Base-by-base conservation (phyloP, 2,113 vertebrate species). In the Melozone crissalis region DNA sequence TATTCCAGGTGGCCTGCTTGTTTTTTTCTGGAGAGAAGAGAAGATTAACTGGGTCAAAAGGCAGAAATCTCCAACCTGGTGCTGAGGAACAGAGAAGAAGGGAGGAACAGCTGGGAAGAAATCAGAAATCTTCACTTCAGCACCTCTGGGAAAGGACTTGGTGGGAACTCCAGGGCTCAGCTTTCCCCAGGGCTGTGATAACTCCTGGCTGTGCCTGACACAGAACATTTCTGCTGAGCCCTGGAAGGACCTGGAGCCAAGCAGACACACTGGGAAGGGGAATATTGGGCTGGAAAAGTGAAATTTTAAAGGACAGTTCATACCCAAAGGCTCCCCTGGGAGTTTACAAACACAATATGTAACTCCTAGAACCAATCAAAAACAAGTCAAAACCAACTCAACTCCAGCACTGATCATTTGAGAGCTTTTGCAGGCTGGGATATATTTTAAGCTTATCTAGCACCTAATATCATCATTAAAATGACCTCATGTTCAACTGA, bases 191-290 rank as follows among this genome's bases (percentile, higher is more conserved):
- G 96, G 94, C 51, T 47, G 55, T 19, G 87, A 49, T 95, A 93
- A 84, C 69, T 97, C 28, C 90, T 92, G 94, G 90, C 97, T 97
- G 94, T 75, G 54, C 74, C 88, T 93, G 96, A 93, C 93, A 90
- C 51, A 84, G 86, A 37, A 61, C 69, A 65, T 94, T 97, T 94
- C 97, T 96, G 92, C 89, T 96, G 96, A 98, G 92, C 15, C 61
- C 85, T 90, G n/a, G 52, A 81, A 74, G 95, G 95, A 94, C 90
- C 22, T 71, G 58, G 87, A 92, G 93, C 94, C 97, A 97, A 89
- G 94, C 80, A 96, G 94, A 95, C 78, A 51, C 59, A n/a, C 75
- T 81, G 93, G 90, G 58, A 96, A 72, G 93, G 90, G 88, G 89
- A 87, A 94, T 1, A 72, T 83, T 95, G 35, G 23, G 71, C 96